These are phyloP conservation scores for Chamaetylas fuelleborni DNA, from an alignment of 2,113 vertebrate genomes.

Conservation along the genomic window DNA sequence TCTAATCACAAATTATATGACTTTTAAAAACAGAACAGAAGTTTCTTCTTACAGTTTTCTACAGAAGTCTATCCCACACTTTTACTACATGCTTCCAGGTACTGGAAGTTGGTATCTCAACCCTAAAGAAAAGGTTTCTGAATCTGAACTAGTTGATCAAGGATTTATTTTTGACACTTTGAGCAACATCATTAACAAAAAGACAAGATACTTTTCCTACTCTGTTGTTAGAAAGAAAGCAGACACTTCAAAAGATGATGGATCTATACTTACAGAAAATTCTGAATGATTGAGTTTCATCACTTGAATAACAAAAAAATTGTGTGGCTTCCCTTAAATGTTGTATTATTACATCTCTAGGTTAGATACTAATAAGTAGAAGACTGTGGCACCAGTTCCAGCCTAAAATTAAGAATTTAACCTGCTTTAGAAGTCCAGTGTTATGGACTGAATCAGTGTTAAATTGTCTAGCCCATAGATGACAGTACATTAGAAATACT, in stretches of 20 bases:
- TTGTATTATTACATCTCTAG: background rate
- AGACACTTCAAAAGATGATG: background rate
- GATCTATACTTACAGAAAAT: background rate
- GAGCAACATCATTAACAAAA: background rate
- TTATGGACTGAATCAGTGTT: background rate
- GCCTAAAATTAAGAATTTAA: background rate
- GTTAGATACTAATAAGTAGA: background rate
- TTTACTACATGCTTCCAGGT: background rate
- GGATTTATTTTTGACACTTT: background rate
- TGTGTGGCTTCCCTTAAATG: background rate
- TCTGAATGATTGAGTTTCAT: background rate
- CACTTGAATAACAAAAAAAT: background rate
- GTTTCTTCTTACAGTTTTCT: background rate
- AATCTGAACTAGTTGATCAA: background rate
- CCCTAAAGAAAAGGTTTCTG: background rate
- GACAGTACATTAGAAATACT: background rate
- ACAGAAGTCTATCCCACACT: background rate
- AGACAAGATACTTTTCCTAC: background rate
- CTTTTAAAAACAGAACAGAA: background rate
- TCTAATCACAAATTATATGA: background rate
- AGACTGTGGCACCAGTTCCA: background rate
- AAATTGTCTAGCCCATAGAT: background rate
- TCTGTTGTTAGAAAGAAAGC: background rate
- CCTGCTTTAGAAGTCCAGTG: background rate
- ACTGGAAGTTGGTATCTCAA: background rate